phyloP scores from a whole-genome alignment of 1,140 invertebrate species.

The Acromyrmex heyeri region DNA sequence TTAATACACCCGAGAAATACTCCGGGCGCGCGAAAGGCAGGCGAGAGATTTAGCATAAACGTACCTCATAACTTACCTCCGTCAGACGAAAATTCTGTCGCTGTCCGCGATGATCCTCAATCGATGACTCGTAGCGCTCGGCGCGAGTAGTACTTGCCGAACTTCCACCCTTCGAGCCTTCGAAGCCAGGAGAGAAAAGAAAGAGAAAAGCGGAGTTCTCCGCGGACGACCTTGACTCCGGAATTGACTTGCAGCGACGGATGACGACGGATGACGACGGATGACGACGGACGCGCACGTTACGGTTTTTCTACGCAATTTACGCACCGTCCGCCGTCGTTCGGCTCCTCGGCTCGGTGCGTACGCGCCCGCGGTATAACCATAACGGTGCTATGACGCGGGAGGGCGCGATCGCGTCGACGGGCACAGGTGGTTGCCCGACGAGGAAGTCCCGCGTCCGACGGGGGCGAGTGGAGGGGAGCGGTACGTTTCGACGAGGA shows the following conservation, averaged over 20 bases:
- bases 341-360: neutral
- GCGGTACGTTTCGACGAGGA: neutral
- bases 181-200: neutral
- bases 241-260: neutral
- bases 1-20: neutral
- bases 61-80: slow-evolving; percentile 16
- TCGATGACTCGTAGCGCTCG: neutral
- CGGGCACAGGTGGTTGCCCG: slow-evolving; percentile 52
- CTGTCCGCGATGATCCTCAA: neutral
- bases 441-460: neutral
- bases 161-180: neutral
- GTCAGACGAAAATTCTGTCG: neutral
- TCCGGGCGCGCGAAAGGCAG: neutral
- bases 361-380: no score
- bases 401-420: neutral
- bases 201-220: neutral
- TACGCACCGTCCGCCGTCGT: neutral
- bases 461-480: neutral
- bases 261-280: neutral
- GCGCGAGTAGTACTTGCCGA: neutral
- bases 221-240: slow-evolving; percentile 47
- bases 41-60: slow-evolving; percentile 17
- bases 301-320: neutral
- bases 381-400: no score
- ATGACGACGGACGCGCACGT: neutral